Evolutionary conservation across 2,888 invertebrate genomes (phyloP), one percentile per base, ranked within the genome.

Genomic region (Hetaerina titia): DNA sequence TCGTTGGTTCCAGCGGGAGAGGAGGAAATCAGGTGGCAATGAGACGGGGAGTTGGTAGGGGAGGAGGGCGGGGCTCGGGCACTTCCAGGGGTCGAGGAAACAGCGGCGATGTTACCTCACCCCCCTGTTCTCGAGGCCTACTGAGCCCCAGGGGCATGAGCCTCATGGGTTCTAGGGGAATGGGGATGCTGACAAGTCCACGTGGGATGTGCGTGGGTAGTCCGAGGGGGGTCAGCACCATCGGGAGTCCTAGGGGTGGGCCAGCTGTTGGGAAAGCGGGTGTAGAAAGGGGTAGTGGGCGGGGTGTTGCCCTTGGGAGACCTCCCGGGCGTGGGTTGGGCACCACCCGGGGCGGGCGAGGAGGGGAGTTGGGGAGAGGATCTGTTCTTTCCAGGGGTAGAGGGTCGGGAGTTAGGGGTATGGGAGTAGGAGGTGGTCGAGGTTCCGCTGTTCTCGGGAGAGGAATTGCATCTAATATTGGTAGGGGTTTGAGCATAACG

Each of bases 1-100:
- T 92, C 5, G 0, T 56, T 0, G 92, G 92, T 69, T 19, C 81
- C 81, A 81, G 25, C 13, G 56, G 45, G 1, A 92, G 92, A 60
- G 92, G 92, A 31, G 92, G 92, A 31, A 92, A 92, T 13, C 92
- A 92, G 45, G 92, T 92, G 74, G 92, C 92, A 1, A 92, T 92
- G 92, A 92, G 92, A n/a, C 64, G 92, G 31, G 89, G 45, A 57
- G n/a, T 74, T 7, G 92, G 92, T 0, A 92, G 92, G 56, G 92
- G 92, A 17, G 17, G 31, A 7, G 31, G 81, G 5, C 45, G 92
- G 22, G 69, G 69, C 31, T 15, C 25, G 25, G 63, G 60, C 25
- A 45, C 56, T 7, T 13, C 92, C 19, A 69, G 92, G 56, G 92
- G 92, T 19, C 45, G 92, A 56, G 92, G 92, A 19, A 45, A 25